These are phyloP conservation scores for Meteorus sp. DNA, from an alignment of 1,140 invertebrate species.

Conservation along the genomic window DNA sequence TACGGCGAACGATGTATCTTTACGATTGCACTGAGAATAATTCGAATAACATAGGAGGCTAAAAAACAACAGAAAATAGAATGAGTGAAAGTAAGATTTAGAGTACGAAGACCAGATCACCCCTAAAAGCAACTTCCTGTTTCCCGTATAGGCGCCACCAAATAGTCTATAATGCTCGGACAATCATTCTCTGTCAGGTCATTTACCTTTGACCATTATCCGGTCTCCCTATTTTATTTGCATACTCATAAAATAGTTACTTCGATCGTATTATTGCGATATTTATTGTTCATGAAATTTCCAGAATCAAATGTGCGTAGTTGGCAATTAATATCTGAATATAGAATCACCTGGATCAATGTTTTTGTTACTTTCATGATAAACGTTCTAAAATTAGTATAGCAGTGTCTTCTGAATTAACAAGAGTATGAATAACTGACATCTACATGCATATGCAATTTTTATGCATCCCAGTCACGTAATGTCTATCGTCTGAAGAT, in stretches of 20 bases:
- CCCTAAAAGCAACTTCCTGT: conserved; percentile 10
- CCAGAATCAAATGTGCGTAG: no score
- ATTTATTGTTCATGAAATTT: no score
- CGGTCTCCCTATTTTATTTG: background rate
- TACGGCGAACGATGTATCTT: background rate
- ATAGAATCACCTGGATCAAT: no score
- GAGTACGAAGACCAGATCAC: conserved; percentile 4
- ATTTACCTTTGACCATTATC: conserved; percentile 2
- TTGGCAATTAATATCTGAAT: no score
- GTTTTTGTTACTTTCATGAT: no score
- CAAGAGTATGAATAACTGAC: no score
- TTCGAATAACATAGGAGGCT: background rate
- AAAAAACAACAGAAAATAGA: background rate
- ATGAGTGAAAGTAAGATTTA: background rate
- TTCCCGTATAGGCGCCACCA: conserved; percentile 1
- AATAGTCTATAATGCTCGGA: background rate
- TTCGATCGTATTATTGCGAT: no score
- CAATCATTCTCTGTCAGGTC: conserved; percentile 13
- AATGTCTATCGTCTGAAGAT: conserved; percentile 25
- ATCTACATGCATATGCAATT: background rate
- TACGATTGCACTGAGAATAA: conserved; percentile 1
- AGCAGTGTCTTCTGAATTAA: no score
- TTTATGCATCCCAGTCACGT: conserved; percentile 26
- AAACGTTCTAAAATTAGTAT: no score
- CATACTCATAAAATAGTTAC: background rate